phyloP scores from a whole-genome alignment of 1,140 invertebrate genomes.

The Lepidotrigona ventralis region DNA sequence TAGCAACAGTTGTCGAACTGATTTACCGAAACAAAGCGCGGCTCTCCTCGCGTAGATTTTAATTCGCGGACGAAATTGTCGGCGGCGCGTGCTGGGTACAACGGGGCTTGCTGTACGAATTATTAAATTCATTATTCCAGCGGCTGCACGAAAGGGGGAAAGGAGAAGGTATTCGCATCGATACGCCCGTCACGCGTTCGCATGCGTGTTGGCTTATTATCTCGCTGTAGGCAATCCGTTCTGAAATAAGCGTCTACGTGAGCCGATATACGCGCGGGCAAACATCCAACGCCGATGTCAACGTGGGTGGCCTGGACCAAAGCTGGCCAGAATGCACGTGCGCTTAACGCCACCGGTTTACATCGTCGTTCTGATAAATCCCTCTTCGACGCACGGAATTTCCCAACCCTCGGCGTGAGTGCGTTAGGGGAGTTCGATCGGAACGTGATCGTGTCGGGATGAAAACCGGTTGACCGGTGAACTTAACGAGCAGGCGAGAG shows the following conservation, averaged over 20 bases:
- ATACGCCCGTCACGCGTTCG: conserved; percentile 39
- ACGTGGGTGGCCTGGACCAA: not conserved
- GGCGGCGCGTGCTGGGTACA: too few relatives aligned
- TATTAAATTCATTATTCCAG: conserved; percentile 59
- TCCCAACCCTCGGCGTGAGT: not conserved
- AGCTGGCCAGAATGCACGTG: not conserved
- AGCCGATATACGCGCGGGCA: conserved; percentile 10
- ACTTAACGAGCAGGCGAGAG: too few relatives aligned
- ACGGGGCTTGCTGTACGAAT: conserved; percentile 3
- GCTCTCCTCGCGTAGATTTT: not conserved
- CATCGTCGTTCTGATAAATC: conserved; percentile 9
- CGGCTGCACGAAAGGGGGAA: not conserved
- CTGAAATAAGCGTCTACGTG: conserved; percentile 55
- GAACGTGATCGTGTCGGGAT: too few relatives aligned
- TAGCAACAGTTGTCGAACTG: too few relatives aligned
- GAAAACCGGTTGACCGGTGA: too few relatives aligned
- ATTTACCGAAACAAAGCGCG: not conserved
- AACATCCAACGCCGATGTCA: conserved; percentile 45
- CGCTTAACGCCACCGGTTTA: conserved; percentile 14
- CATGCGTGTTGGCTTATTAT: conserved; percentile 65
- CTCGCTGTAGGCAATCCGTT: conserved; percentile 58
- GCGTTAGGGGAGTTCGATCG: not conserved
- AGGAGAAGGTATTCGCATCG: conserved; percentile 1
- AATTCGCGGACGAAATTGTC: conserved; percentile 19
- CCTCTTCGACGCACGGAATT: not conserved